Percentiles rank a stretch among this genome's conserved stretches.
Evolutionary conservation across 2,113 vertebrate genomes (phyloP).

Genomic region (Naja naja): DNA sequence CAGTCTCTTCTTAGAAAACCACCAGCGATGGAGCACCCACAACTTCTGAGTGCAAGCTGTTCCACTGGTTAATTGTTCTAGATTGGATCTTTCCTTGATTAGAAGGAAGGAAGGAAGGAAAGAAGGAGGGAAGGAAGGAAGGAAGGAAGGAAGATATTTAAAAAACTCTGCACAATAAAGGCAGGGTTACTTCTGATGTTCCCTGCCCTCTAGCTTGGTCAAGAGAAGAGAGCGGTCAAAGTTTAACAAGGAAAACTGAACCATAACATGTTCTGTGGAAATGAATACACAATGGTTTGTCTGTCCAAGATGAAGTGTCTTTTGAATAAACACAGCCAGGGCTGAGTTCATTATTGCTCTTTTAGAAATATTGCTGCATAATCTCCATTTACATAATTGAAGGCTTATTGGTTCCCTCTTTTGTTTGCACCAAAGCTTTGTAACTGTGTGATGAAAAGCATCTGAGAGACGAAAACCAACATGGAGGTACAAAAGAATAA

Average conservation of each 20-base stretch:
- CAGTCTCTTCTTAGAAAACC: too few relatives aligned
- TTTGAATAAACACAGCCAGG: constrained; percentile 42
- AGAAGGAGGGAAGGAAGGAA: too few relatives aligned
- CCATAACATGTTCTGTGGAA: neutral
- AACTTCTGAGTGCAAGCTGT: too few relatives aligned
- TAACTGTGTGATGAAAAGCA: constrained; percentile 53
- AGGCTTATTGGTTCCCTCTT: constrained; percentile 50
- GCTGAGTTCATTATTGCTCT: constrained; percentile 21
- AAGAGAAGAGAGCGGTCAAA: neutral
- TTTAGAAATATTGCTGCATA: constrained; percentile 11
- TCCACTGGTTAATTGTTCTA: too few relatives aligned
- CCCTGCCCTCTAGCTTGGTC: neutral
- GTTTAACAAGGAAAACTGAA: neutral
- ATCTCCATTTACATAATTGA: constrained; percentile 60
- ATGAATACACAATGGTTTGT: neutral
- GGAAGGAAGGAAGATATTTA: neutral
- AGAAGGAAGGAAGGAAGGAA: too few relatives aligned
- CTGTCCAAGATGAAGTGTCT: constrained; percentile 22
- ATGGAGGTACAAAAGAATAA: constrained; percentile 51
- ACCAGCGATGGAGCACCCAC: too few relatives aligned
- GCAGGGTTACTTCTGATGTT: neutral
- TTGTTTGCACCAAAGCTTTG: constrained; percentile 32
- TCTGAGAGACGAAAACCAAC: constrained; percentile 49
- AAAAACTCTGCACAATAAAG: neutral
- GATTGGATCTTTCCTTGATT: too few relatives aligned